Percentiles rank a stretch among this genome's conserved stretches.
Evolutionary conservation across 2,113 vertebrate species (phyloP).

Genomic region (Platichthys stellatus): DNA sequence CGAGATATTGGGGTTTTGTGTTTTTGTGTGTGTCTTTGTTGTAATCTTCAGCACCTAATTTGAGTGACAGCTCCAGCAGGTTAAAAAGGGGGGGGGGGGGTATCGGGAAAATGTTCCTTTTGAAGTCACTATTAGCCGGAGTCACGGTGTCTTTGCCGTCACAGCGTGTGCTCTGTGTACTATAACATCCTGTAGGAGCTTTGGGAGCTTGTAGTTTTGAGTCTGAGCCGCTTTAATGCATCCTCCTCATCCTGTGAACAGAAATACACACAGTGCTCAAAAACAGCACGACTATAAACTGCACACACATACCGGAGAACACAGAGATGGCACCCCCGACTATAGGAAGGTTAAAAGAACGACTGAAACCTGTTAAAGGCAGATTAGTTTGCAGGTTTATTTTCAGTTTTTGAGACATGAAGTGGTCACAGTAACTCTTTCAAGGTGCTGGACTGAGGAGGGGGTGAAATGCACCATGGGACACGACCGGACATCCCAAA

Average conservation of each 20-base stretch:
- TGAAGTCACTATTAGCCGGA: constrained; percentile 40
- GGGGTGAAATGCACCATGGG: too few species aligned
- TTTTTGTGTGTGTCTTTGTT: not conserved
- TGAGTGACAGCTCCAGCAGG: constrained; percentile 51
- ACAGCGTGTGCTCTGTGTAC: constrained; percentile 56
- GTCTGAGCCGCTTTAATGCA: constrained; percentile 1
- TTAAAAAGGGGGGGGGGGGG: constrained; percentile 15
- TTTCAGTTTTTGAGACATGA: too few species aligned
- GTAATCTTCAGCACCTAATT: constrained; percentile 26
- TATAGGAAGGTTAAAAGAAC: not conserved
- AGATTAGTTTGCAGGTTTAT: too few species aligned
- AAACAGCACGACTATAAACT: not conserved
- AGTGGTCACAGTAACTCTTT: too few species aligned
- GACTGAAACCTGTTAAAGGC: too few species aligned
- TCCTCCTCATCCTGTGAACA: constrained; percentile 34
- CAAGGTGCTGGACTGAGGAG: too few species aligned
- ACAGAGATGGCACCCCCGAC: too few species aligned
- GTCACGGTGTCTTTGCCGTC: constrained; percentile 51
- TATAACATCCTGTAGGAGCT: constrained; percentile 61
- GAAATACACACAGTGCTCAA: not conserved
- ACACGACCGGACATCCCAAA: too few species aligned
- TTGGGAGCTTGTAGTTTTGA: constrained; percentile 8
- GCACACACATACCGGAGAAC: too few species aligned
- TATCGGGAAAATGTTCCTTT: constrained; percentile 33
- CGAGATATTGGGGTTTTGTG: constrained; percentile 33